Evolutionary conservation across 2,113 vertebrate species (phyloP), one percentile per base, ranked within the genome.

Genomic region (Parus major): DNA sequence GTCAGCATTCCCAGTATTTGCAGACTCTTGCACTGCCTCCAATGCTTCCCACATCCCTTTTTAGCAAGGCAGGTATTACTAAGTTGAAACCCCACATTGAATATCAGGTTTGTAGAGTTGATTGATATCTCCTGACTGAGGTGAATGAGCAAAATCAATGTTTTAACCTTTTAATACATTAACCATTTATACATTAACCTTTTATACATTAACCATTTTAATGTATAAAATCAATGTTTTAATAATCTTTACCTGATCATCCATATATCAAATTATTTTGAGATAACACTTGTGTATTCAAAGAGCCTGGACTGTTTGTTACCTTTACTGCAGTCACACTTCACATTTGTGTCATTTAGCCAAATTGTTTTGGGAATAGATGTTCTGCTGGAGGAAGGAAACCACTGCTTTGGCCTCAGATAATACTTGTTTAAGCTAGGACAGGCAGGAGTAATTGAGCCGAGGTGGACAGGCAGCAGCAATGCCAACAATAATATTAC

Each of bases 401-500:
- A 70, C 50, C n/a, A 63, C 69, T 91, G 86, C 63, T 2, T 53
- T 93, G 76, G 91, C 71, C 86, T 90, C 1, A 1, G 56, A 77
- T 21, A 7, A 41, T 61, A 52, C 78, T 96, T 25, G 1, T 88
- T 59, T 61, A 16, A 72, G 41, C 39, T 60, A 55, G 60, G 70
- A 82, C 44, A 86, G 71, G 69, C 78, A 95, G 35, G 29, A 66
- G 70, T 83, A 42, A 61, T 72, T 79, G 46, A 85, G 73, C 85
- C 1, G 29, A 92, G 69, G 60, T 73, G 91, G 84, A 96, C 86
- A 65, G 53, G 68, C 63, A 82, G 66, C 65, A 21, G 4, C 64
- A 31, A 9, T 82, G 96, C 97, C 97, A 98, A 97, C 87, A 97
- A 93, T 65, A 98, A 97, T 96, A 96, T 82, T 96, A 80, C 92